A percentile compares a stretch with the other conserved stretches of the same genome.
phyloP scores from a whole-genome alignment of 2,888 invertebrate species.

The Brachyptera risi region DNA sequence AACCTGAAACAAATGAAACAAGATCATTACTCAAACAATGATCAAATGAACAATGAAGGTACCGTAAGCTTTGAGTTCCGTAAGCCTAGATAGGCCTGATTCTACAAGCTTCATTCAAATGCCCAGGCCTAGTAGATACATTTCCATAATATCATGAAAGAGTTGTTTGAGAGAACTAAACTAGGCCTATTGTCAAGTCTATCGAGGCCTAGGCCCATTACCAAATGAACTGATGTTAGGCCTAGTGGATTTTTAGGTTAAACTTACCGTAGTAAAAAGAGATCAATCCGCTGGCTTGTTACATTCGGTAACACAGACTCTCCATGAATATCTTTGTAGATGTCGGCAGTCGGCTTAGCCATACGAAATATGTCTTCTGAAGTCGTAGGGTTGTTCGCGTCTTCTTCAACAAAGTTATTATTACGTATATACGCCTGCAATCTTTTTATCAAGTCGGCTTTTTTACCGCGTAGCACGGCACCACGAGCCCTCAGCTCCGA shows the following conservation, averaged over 20 bases:
- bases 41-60: too few relatives aligned
- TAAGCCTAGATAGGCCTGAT: too few relatives aligned
- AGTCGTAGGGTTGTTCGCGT: not conserved
- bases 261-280: not conserved
- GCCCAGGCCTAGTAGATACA: too few relatives aligned
- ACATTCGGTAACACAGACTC: not conserved
- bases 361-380: not conserved
- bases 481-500: not conserved
- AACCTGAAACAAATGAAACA: not conserved
- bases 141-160: too few relatives aligned
- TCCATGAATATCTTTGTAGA: not conserved
- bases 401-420: not conserved
- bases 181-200: not conserved
- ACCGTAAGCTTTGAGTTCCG: too few relatives aligned
- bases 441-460: constrained; percentile 2
- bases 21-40: too few relatives aligned
- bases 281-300: not conserved
- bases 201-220: not conserved
- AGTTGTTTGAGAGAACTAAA: too few relatives aligned
- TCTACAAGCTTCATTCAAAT: too few relatives aligned
- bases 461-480: not conserved
- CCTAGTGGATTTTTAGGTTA: not conserved
- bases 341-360: not conserved
- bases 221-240: not conserved
- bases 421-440: not conserved